Conservation (phyloP, 2,888 invertebrate species). For the Epirrhoe tristata region DNA sequence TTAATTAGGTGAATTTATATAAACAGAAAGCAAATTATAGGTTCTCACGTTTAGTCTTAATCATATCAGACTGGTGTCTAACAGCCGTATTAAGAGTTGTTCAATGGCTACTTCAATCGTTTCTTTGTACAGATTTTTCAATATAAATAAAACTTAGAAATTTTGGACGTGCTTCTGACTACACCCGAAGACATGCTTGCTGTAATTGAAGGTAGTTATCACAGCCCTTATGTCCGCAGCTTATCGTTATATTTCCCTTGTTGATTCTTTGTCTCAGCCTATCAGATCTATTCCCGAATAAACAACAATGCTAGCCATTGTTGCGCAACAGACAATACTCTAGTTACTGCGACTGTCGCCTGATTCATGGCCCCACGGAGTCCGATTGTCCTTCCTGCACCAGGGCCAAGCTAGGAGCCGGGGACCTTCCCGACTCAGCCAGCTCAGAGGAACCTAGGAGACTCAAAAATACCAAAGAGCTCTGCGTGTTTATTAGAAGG, state of each 20-base stretch:
- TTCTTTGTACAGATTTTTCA: no score
- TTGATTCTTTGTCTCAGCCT: constrained; percentile 28
- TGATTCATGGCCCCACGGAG: constrained; percentile 69
- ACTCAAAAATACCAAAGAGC: no score
- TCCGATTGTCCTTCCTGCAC: constrained; percentile 55
- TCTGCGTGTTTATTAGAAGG: no score
- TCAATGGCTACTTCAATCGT: no score
- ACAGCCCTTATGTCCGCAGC: constrained; percentile 9
- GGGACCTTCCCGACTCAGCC: neutral
- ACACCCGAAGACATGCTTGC: neutral
- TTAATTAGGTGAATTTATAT: no score
- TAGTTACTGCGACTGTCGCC: constrained; percentile 46
- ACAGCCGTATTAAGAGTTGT: no score
- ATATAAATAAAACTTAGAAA: no score
- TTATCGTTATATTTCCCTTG: constrained; percentile 8
- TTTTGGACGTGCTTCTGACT: no score
- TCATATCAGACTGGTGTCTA: no score
- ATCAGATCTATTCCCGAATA: constrained; percentile 42
- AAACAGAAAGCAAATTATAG: no score
- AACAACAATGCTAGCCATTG: constrained; percentile 43
- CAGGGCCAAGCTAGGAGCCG: constrained; percentile 16
- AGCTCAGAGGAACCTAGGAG: neutral
- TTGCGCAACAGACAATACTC: constrained; percentile 48
- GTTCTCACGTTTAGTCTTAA: no score
- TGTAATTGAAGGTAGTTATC: constrained; percentile 2